Evolutionary conservation across 1,140 invertebrate genomes (phyloP), one percentile per base, ranked within the genome.

Genomic region (Leptinotarsa defecta): DNA sequence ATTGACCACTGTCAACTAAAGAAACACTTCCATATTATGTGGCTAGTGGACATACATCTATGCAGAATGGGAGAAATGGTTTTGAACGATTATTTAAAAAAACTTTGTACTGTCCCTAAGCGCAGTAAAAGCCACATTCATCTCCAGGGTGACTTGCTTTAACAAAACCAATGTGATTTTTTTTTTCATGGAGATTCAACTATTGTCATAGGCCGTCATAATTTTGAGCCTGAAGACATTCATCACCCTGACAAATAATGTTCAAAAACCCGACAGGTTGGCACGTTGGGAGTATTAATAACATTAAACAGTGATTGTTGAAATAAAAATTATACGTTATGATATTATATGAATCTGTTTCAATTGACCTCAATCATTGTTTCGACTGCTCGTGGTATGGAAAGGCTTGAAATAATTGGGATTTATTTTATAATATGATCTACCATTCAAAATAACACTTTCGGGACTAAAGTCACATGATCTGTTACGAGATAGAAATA

Each of bases 201-300:
- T 27, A 79, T 3, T 22, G 80, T 87, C 8, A 72, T 86, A 81
- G 71, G 84, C 79, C 68, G 78, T 71, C 17, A 81, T 71, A 78
- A 79, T 20, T 85, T 83, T 75, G 71, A 81, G 74, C 49, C 79
- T 48, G 71, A 81, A 71, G 67, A 82, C 74, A 87, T 89, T 20
- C 88, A 79, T 68, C 88, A 88, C 77, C 77, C 87, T 15, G 86
- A 88, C 80, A 86, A 88, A 80, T 6, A 88, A 86, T 22, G 87
- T 89, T 2, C 86, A 86, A 76, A 84, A 80, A 72, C 83, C 82
- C 27, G 77, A 79, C 48, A 84, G 80, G 81, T 73, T 86, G 64
- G 63, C 86, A 57, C 5, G 83, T 83, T 48, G 24, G 19, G 20
- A 81, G 78, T 78, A 6, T 27, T 27, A 27, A 1, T 0, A 27